A percentile compares a stretch with the other conserved stretches of the same genome.
These are phyloP conservation scores for Otolemur crassicaudatus DNA, from an alignment of 2,797 vertebrate genomes.

Conservation along the genomic window DNA sequence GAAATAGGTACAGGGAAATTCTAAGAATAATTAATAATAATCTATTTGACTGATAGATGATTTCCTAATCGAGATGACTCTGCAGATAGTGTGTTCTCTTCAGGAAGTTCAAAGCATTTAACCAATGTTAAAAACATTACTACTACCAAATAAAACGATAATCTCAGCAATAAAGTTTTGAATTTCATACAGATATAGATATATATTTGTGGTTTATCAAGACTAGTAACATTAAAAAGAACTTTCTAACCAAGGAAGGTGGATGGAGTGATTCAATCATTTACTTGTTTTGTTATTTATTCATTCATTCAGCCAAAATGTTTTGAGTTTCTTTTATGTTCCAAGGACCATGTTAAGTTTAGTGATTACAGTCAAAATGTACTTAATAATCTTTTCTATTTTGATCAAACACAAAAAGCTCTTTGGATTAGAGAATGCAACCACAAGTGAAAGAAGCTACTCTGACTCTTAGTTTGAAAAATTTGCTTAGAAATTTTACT, in stretches of 20 bases:
- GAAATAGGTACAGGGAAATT: not conserved
- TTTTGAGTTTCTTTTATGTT: not conserved
- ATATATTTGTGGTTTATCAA: not conserved
- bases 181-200: not conserved
- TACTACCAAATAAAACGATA: not conserved
- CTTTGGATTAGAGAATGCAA: not conserved
- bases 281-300: not conserved
- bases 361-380: not conserved
- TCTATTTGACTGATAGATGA: slow-evolving; percentile 6
- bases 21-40: slow-evolving; percentile 1
- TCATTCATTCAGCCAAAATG: not conserved
- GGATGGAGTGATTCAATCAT: not conserved
- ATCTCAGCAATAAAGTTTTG: not conserved
- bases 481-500: not conserved
- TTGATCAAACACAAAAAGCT: not conserved
- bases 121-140: not conserved
- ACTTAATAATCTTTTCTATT: not conserved
- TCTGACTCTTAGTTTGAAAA: not conserved
- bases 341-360: not conserved
- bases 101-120: not conserved
- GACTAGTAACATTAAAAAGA: not conserved
- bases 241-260: not conserved
- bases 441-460: not conserved
- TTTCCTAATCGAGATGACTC: not conserved
- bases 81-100: not conserved